phyloP scores from a whole-genome alignment of 2,888 invertebrate species.

The Dicranocentrus wangi region DNA sequence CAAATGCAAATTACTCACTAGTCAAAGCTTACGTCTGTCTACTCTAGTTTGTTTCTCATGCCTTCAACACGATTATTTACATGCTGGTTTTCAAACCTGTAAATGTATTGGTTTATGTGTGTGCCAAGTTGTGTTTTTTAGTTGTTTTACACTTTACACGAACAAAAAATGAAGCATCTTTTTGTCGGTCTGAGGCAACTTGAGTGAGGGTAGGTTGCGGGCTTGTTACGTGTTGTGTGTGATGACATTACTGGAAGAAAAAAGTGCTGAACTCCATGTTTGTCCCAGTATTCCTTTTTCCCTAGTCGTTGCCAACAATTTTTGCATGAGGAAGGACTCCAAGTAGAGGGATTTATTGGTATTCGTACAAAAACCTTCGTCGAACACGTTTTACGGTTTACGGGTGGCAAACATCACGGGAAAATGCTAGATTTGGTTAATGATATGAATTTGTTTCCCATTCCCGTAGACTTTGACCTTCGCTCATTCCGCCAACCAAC shows the following conservation, averaged over 20 bases:
- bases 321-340: constrained; percentile 20
- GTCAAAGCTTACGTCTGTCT: background rate
- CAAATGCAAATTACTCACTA: background rate
- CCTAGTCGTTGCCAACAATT: constrained; percentile 16
- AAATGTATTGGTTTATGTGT: constrained; percentile 9
- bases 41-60: constrained; percentile 3
- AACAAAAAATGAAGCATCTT: constrained; percentile 28
- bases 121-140: constrained; percentile 57
- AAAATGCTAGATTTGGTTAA: too few relatives aligned
- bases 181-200: constrained; percentile 5
- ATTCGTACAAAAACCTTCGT: too few relatives aligned
- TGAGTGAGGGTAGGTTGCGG: constrained; percentile 29
- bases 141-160: constrained; percentile 35
- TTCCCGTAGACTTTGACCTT: too few relatives aligned
- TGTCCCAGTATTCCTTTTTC: background rate
- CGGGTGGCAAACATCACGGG: too few relatives aligned
- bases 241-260: constrained; percentile 3
- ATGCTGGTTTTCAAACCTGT: constrained; percentile 2
- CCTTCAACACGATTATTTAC: constrained; percentile 1
- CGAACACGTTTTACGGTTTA: too few relatives aligned
- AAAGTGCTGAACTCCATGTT: constrained; percentile 15
- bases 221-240: constrained; percentile 11
- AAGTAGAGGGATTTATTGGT: too few relatives aligned
- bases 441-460: too few relatives aligned
- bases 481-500: too few relatives aligned